phyloP scores from a whole-genome alignment of 2,113 vertebrate species.

The Hydrochoerus hydrochaeris region DNA sequence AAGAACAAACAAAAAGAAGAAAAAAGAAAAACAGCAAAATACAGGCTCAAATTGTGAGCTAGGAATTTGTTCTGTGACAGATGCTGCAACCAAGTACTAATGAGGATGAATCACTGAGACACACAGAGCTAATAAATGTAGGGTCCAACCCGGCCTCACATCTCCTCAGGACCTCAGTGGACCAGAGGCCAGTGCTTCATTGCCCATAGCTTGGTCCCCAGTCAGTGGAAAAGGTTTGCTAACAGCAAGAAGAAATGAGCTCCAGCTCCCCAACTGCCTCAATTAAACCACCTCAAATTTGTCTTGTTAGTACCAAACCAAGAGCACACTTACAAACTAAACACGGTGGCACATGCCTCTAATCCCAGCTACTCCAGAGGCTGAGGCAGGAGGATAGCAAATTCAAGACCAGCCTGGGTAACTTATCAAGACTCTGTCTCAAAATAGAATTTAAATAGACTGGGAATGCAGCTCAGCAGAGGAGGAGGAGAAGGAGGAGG shows the following conservation, averaged over 20 bases:
- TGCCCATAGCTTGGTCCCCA: neutral
- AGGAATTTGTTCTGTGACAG: neutral
- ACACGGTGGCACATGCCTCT: neutral
- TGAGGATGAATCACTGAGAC: neutral
- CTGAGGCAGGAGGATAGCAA: neutral
- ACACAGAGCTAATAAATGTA: neutral
- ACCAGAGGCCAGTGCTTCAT: accelerated
- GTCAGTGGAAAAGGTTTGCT: neutral
- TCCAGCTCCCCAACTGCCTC: neutral
- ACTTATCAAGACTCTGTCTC: neutral
- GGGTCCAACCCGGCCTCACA: neutral
- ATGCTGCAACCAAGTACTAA: neutral
- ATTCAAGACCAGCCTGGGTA: neutral
- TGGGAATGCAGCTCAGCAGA: neutral
- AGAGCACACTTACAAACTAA: neutral
- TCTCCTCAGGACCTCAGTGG: accelerated
- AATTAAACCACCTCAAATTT: neutral
- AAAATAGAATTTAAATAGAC: neutral
- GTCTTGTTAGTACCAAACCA: neutral
- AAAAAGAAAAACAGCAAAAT: neutral
- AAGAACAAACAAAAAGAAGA: neutral
- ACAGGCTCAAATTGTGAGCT: neutral
- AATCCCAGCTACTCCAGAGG: neutral
- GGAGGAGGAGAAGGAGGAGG: neutral
- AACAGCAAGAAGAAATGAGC: neutral